phyloP scores from a whole-genome alignment of 2,888 invertebrate species.

The Boloria selene region DNA sequence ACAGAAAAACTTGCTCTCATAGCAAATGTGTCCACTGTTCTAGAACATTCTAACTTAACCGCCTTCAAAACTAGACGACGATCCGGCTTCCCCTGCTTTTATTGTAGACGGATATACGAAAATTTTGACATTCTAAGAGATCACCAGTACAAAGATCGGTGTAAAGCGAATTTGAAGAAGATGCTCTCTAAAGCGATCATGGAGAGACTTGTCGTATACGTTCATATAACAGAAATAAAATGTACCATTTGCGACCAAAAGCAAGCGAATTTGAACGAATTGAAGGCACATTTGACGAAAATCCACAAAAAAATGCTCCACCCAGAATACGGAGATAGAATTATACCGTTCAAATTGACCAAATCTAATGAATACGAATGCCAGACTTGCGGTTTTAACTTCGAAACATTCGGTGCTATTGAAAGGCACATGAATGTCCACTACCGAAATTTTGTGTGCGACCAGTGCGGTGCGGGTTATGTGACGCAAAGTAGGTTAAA shows the following conservation, averaged over 20 bases:
- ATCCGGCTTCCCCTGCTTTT: constrained; percentile 65
- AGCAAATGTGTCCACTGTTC: constrained; percentile 52
- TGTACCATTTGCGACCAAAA: constrained; percentile 55
- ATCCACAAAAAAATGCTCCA: constrained; percentile 59
- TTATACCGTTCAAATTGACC: constrained; percentile 61
- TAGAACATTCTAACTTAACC: constrained; percentile 59
- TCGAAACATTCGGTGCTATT: constrained; percentile 67
- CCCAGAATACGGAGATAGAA: constrained; percentile 54
- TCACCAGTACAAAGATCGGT: constrained; percentile 50
- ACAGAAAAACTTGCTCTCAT: constrained; percentile 62
- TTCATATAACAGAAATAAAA: constrained; percentile 57
- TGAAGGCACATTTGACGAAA: constrained; percentile 58
- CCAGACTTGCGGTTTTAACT: constrained; percentile 59
- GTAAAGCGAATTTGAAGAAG: constrained; percentile 49
- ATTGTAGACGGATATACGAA: constrained; percentile 57
- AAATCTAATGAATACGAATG: constrained; percentile 55
- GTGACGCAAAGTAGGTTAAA: constrained; percentile 62
- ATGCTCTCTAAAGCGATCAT: constrained; percentile 53
- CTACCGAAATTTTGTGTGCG: constrained; percentile 65
- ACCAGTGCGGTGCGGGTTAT: constrained; percentile 65
- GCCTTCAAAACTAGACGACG: constrained; percentile 62
- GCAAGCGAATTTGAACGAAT: constrained; percentile 49
- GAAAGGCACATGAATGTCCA: constrained; percentile 70
- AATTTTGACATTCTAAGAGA: constrained; percentile 51
- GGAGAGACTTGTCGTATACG: constrained; percentile 62